Evolutionary conservation across 2,113 vertebrate species (phyloP).

Genomic region (Bubo bubo): DNA sequence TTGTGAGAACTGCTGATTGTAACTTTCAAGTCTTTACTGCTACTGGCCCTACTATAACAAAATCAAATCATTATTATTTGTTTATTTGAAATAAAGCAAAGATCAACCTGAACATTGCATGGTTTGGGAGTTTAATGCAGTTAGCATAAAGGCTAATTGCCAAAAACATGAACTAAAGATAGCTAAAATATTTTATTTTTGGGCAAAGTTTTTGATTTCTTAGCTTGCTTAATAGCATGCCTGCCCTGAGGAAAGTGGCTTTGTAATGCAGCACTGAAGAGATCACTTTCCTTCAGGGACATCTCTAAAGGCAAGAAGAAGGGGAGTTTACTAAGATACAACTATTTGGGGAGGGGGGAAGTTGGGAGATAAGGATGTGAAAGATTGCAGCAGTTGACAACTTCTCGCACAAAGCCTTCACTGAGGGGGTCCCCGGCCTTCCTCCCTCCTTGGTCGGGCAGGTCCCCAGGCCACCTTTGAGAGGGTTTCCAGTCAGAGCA

Average conservation of each 20-base stretch:
- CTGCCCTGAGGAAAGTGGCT: background rate
- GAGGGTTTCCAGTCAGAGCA: background rate
- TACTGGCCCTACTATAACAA: background rate
- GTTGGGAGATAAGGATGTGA: background rate
- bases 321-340: background rate
- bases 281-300: background rate
- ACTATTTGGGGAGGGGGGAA: background rate
- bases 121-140: background rate
- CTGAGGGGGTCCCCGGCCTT: background rate
- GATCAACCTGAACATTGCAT: background rate
- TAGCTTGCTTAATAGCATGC: background rate
- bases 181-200: background rate
- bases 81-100: background rate
- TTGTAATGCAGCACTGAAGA: background rate
- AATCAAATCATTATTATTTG: background rate
- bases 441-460: background rate
- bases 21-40: background rate
- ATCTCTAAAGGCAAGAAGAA: background rate
- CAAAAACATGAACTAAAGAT: background rate
- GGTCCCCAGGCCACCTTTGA: background rate
- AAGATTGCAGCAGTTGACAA: background rate
- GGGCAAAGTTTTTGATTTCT: background rate
- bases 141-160: background rate
- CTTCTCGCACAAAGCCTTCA: background rate
- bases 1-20: background rate